phyloP scores from a whole-genome alignment of 2,888 invertebrate species.

The Nomada fucata region DNA sequence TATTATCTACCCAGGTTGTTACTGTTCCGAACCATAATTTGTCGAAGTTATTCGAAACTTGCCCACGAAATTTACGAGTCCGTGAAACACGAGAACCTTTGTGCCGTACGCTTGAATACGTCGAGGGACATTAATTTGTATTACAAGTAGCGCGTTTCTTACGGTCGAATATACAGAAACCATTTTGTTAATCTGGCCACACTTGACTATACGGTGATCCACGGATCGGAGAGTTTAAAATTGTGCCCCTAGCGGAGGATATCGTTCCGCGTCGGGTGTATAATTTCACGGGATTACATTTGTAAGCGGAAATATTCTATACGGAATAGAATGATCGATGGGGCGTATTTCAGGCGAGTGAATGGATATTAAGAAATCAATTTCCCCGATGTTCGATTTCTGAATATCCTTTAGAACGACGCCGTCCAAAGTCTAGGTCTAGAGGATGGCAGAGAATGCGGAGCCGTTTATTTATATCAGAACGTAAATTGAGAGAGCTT shows the following conservation, averaged over 20 bases:
- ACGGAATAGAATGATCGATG: slow-evolving; percentile 20
- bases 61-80: background rate
- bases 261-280: background rate
- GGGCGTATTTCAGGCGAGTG: background rate
- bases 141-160: background rate
- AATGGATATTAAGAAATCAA: background rate
- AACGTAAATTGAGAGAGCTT: slow-evolving; percentile 30
- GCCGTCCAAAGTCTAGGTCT: background rate
- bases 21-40: background rate
- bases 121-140: too few relatives aligned
- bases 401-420: background rate
- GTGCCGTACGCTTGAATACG: too few relatives aligned
- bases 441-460: background rate
- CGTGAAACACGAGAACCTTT: background rate
- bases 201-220: background rate
- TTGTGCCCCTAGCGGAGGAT: slow-evolving; percentile 25
- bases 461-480: slow-evolving; percentile 28
- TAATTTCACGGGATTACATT: slow-evolving; percentile 28
- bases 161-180: background rate
- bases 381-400: slow-evolving; percentile 5
- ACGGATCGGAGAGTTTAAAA: slow-evolving; percentile 24
- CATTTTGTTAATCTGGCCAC: background rate
- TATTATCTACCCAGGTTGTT: background rate
- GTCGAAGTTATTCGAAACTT: background rate
- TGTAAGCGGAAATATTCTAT: slow-evolving; percentile 36